Percentiles rank a stretch among this genome's conserved stretches.
These are phyloP conservation scores for Tachypleus tridentatus DNA, from an alignment of 1,140 invertebrate species.

Conservation along the genomic window DNA sequence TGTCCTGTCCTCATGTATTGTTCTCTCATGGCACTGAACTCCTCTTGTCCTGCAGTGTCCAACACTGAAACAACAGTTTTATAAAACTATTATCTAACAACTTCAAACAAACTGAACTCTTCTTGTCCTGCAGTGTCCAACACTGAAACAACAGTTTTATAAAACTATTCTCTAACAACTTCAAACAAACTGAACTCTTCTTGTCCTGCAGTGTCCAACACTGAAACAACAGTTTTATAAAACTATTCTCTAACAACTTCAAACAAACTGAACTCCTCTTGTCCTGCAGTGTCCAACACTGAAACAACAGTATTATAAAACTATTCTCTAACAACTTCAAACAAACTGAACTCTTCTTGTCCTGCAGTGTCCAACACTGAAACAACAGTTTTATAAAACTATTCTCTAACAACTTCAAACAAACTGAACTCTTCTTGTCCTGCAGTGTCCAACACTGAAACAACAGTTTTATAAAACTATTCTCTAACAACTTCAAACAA, in stretches of 20 bases:
- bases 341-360: conserved; percentile 95
- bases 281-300: conserved; percentile 94
- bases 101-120: conserved; percentile 68
- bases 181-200: conserved; percentile 83
- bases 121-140: conserved; percentile 96
- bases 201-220: conserved; percentile 93
- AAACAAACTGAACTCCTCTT: conserved; percentile 91
- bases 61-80: conserved; percentile 48
- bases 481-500: too few species aligned
- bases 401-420: too few species aligned
- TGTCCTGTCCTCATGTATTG: conserved; percentile 92
- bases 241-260: too few species aligned
- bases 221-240: conserved; percentile 34
- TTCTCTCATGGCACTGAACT: conserved; percentile 91
- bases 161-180: too few species aligned
- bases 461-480: too few species aligned
- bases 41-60: conserved; percentile 95
- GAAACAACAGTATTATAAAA: conserved; percentile 9
- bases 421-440: conserved; percentile 96
- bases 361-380: conserved; percentile 91
- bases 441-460: conserved; percentile 82
- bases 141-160: conserved; percentile 42
- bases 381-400: conserved; percentile 7
- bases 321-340: too few species aligned
- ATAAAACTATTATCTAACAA: too few species aligned